Evolutionary conservation across 2,888 invertebrate species (phyloP), one percentile per base, ranked within the genome.

Genomic region (Drosophila colorata): DNA sequence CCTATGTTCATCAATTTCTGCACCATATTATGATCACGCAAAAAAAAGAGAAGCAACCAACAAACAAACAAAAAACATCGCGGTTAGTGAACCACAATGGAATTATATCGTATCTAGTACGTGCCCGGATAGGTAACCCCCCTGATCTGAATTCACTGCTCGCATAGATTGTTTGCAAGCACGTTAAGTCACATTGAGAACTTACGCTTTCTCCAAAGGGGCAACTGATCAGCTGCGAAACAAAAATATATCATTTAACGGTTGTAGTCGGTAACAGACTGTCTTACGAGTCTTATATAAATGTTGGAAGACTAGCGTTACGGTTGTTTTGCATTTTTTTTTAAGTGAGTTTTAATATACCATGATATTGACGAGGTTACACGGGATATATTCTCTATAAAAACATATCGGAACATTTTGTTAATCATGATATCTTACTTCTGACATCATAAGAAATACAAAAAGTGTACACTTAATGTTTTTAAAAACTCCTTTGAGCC

Each of bases 61-160:
- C 9, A 28, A 28, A 9, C 28, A 9, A 23, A 23, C 13, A 4
- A 2, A n/a, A 14, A 6, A 31, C 28, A 8, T 25, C 25, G 7
- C 25, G n/a, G n/a, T n/a, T n/a, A n/a, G n/a, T 20, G 28, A 8
- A 28, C 8, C 28, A 9, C 9, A 28, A 13, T 4, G 33, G 11
- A 33, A 13, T 13, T 11, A 13, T 28, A 28, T 7, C 5, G 3
- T 31, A 47, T 25, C 47, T 47, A 14, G 33, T 57, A 49, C 43
- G 57, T 57, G 63, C 31, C 49, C 14, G 8, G 37, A 64, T 58
- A 46, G 33, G 13, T 18, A 59, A 37, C 4, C 25, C 33, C 41
- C 5, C 9, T 14, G 2, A 6, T 33, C 44, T 40, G 13, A 20
- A 9, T 18, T 8, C 4, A 1, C 8, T 2, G 18, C 59, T 23